These are phyloP conservation scores for Astur gentilis DNA, from an alignment of 2,113 vertebrate species.

Conservation along the genomic window DNA sequence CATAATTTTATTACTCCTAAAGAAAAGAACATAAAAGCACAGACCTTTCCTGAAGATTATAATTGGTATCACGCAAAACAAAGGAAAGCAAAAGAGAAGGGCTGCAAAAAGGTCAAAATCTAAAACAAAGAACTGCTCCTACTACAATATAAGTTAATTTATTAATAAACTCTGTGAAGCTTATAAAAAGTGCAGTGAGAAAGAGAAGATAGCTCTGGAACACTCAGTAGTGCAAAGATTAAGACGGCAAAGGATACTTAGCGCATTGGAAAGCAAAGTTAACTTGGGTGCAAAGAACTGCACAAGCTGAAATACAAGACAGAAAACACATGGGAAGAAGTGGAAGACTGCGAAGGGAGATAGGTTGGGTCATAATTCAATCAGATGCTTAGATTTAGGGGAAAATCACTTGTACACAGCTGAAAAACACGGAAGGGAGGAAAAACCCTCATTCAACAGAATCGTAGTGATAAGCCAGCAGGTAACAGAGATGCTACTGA, in stretches of 20 bases:
- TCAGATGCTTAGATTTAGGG: not conserved
- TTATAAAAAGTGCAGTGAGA: not conserved
- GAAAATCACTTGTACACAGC: not conserved
- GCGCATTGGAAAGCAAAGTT: not conserved
- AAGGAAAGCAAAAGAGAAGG: not conserved
- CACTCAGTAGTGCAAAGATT: not conserved
- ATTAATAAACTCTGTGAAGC: too few relatives aligned
- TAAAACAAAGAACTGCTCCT: not conserved
- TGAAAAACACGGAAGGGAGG: not conserved
- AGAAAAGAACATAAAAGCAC: not conserved
- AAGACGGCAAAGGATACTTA: not conserved
- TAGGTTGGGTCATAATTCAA: not conserved
- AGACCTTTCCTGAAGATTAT: not conserved
- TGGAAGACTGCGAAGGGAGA: not conserved
- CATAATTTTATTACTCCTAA: not conserved
- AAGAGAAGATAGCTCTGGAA: not conserved
- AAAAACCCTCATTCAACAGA: not conserved
- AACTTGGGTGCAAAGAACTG: not conserved
- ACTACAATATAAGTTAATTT: not conserved
- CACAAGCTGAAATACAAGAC: not conserved
- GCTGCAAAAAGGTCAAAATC: not conserved
- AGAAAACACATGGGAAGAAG: not conserved
- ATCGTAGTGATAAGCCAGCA: fast-evolving
- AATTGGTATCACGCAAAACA: not conserved
- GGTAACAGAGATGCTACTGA: not conserved